These are phyloP conservation scores for Ichneumoninae sp. DNA, from an alignment of 2,888 invertebrate genomes.

Conservation along the genomic window DNA sequence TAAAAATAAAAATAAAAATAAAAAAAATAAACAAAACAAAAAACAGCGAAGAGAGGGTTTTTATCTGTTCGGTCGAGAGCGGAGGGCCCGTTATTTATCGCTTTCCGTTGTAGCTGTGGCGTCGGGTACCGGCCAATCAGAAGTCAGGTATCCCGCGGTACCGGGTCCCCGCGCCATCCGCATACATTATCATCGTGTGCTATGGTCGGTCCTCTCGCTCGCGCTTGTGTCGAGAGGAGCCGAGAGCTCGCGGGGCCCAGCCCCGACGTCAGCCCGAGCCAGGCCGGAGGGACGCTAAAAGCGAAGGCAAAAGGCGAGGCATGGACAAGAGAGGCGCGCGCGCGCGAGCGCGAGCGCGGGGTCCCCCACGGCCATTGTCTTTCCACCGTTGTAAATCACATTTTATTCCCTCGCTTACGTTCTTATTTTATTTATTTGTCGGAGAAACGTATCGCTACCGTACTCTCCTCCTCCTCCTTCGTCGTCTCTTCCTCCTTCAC, in stretches of 20 bases:
- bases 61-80: slow-evolving; percentile 79
- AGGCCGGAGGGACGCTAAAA: slow-evolving; percentile 58
- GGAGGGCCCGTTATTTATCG: slow-evolving; percentile 80
- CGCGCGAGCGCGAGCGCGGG: slow-evolving; percentile 72
- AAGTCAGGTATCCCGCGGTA: slow-evolving; percentile 82
- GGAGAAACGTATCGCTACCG: slow-evolving; percentile 83
- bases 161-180: slow-evolving; percentile 83
- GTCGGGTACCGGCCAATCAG: slow-evolving; percentile 83
- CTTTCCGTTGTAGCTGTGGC: slow-evolving; percentile 84
- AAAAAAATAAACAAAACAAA: slow-evolving; percentile 74
- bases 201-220: slow-evolving; percentile 36
- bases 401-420: slow-evolving; percentile 84
- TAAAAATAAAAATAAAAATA: slow-evolving; percentile 73
- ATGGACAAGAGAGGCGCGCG: slow-evolving; percentile 55
- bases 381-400: slow-evolving; percentile 84
- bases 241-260: slow-evolving; percentile 4
- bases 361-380: slow-evolving; percentile 83
- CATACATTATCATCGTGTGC: slow-evolving; percentile 81
- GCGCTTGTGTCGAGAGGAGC: slow-evolving; percentile 18
- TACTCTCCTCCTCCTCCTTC: slow-evolving; percentile 72
- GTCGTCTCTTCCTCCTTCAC: slow-evolving; percentile 22
- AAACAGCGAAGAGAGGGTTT: slow-evolving; percentile 63
- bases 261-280: slow-evolving; percentile 61
- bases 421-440: slow-evolving; percentile 84
- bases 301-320: slow-evolving; percentile 65